phyloP scores from a whole-genome alignment of 2,113 vertebrate genomes.

The Trogon surrucura region DNA sequence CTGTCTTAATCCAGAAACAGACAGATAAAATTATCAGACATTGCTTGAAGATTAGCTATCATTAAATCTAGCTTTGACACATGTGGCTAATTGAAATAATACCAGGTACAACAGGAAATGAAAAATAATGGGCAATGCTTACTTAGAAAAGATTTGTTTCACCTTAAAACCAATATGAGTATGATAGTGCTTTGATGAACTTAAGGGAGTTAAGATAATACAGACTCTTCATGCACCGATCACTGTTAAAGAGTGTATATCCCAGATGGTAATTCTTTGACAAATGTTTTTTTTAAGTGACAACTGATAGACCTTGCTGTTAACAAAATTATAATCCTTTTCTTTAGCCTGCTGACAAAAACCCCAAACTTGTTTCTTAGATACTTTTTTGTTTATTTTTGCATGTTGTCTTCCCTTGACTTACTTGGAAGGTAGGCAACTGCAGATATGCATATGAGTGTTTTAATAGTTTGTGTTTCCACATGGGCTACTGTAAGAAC shows the following conservation, averaged over 20 bases:
- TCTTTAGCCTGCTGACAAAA: not conserved
- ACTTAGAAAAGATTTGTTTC: conserved; percentile 20
- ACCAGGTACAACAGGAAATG: conserved; percentile 12
- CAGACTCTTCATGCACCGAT: not conserved
- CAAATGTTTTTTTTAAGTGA: conserved; percentile 16
- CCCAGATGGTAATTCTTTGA: conserved; percentile 21
- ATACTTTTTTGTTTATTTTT: not conserved
- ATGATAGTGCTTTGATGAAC: not conserved
- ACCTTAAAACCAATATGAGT: not conserved
- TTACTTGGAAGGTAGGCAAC: not conserved
- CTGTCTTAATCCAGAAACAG: conserved; percentile 40
- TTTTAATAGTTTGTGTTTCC: not conserved
- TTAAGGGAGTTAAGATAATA: not conserved
- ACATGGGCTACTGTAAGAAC: not conserved
- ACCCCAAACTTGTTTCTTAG: not conserved
- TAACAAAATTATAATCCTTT: conserved; percentile 17
- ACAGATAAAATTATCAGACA: conserved; percentile 36
- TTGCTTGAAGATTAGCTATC: conserved; percentile 29
- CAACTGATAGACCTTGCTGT: conserved; percentile 24
- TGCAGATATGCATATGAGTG: not conserved
- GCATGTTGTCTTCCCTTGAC: not conserved
- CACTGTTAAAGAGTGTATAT: not conserved
- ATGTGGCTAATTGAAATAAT: conserved; percentile 29
- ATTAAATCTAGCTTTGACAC: conserved; percentile 36
- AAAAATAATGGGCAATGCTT: conserved; percentile 14